phyloP scores from a whole-genome alignment of 2,113 vertebrate species.

The Melanerpes aurifrons region DNA sequence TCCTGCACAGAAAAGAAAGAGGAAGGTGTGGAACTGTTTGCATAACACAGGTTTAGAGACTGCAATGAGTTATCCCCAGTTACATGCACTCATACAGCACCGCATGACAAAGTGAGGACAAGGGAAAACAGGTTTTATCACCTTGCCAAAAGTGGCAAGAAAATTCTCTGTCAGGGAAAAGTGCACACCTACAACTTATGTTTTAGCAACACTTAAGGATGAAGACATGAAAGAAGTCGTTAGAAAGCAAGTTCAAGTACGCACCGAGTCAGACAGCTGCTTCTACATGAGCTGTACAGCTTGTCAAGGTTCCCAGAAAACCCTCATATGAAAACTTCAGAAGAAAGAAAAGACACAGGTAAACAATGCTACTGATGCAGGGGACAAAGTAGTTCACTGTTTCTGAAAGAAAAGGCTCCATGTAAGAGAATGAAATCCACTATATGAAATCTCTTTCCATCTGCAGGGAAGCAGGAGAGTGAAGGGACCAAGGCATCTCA shows the following conservation, averaged over 20 bases:
- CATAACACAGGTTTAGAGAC: not conserved
- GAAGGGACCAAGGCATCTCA: not conserved
- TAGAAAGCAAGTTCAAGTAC: not conserved
- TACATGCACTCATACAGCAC: not conserved
- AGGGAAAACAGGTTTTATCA: constrained; percentile 4
- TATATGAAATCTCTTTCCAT: not conserved
- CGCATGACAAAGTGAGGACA: not conserved
- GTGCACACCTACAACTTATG: not conserved
- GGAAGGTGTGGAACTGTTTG: not conserved
- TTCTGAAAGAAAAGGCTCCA: not conserved
- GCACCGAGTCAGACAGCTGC: not conserved
- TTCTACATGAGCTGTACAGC: not conserved
- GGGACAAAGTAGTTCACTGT: not conserved
- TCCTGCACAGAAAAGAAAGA: not conserved
- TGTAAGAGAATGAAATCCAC: not conserved
- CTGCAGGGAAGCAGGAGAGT: not conserved
- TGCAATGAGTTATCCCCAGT: not conserved
- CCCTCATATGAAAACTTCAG: not conserved
- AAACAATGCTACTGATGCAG: not conserved
- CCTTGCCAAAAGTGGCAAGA: not conserved
- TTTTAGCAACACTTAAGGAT: not conserved
- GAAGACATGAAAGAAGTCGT: not conserved
- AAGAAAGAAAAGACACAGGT: not conserved
- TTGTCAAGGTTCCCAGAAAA: not conserved
- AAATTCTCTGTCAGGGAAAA: not conserved